Evolutionary conservation across 1,140 invertebrate genomes (phyloP), one percentile per base, ranked within the genome.

Genomic region (Spodoptera frugiperda): DNA sequence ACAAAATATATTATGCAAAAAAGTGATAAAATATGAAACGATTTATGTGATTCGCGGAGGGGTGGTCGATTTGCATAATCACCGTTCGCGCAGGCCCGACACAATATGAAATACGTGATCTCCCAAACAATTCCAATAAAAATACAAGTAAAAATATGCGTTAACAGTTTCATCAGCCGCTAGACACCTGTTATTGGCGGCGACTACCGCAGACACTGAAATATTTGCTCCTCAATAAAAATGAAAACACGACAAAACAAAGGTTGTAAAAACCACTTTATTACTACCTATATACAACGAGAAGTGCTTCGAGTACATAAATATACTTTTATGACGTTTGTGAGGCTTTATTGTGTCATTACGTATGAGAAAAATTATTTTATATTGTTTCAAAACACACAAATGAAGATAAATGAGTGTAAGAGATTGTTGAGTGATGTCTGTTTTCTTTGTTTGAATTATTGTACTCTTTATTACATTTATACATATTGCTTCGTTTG

Each of bases 1-100:
- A 84, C 74, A 83, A 83, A 84, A 85, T 86, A 82, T 80, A 84
- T 85, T 87, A 87, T 86, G 82, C 82, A 84, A 87, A 89, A 87
- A 89, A 85, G 82, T 87, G 80, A 88, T 88, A 87, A 86, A 88
- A 90, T 88, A 84, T 87, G 82, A 86, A 87, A 89, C 84, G 86
- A 87, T 88, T 90, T 90, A 88, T 87, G 84, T 85, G 83, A 87
- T 83, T 87, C 84, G 79, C 80, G 83, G 75, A 78, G 81, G 82
- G 80, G 81, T 76, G 79, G 80, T 73, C 74, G 74, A 89, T 89
- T 85, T 89, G 76, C 87, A 89, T 89, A 89, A 89, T 89, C 86
- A 87, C 85, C 82, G 78, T 81, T 82, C 79, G 78, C 74, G 70
- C 74, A 72, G 79, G 48, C 72, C 81, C 70, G 78, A 77, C 75